phyloP scores from a whole-genome alignment of 2,113 vertebrate genomes.

The Pionites leucogaster region DNA sequence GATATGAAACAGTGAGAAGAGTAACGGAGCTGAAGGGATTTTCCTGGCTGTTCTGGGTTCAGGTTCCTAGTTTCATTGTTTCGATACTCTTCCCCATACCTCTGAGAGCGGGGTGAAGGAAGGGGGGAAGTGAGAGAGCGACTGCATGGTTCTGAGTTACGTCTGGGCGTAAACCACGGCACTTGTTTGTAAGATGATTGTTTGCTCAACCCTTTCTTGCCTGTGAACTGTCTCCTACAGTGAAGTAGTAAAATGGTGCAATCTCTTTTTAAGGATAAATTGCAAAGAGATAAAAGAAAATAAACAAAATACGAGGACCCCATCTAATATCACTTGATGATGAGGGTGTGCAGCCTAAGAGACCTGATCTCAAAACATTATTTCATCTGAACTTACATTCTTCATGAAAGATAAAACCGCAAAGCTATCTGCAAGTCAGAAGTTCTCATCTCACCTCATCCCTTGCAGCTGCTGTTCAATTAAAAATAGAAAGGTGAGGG shows the following conservation, averaged over 20 bases:
- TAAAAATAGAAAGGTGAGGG: not conserved
- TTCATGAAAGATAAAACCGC: not conserved
- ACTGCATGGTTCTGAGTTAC: too few relatives aligned
- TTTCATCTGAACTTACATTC: not conserved
- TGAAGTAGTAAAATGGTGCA: not conserved
- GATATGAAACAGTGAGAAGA: not conserved
- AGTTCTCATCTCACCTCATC: not conserved
- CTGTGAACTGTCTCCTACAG: not conserved
- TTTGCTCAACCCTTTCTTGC: not conserved
- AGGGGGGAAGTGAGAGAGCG: too few relatives aligned
- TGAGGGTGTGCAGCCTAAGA: not conserved
- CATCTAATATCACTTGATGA: not conserved
- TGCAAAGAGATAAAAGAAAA: not conserved
- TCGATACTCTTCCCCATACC: too few relatives aligned
- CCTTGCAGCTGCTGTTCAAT: not conserved
- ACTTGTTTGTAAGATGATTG: not conserved
- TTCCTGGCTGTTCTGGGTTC: not conserved
- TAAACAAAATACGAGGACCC: not conserved
- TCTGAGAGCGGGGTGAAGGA: too few relatives aligned
- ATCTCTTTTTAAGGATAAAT: not conserved
- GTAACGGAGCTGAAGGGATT: not conserved
- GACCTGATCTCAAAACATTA: not conserved
- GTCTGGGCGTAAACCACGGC: too few relatives aligned
- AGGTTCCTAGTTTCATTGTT: too few relatives aligned
- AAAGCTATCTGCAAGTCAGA: not conserved